Conservation (phyloP, 1,140 invertebrate genomes). For the Hestina assimilis region DNA sequence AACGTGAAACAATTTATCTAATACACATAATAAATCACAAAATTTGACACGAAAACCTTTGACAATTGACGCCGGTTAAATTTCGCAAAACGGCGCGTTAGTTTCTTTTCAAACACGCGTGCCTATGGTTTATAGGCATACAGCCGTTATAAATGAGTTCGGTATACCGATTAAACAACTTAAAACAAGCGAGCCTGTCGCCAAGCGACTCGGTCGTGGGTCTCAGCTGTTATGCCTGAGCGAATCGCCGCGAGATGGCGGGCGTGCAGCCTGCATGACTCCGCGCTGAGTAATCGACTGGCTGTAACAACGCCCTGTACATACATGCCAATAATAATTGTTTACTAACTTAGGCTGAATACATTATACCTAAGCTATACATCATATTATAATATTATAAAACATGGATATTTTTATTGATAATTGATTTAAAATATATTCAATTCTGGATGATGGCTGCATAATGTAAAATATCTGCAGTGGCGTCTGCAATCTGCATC, state of each 20-base stretch:
- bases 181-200: constrained; percentile 53
- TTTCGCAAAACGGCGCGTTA: not conserved
- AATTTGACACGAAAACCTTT: constrained; percentile 53
- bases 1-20: constrained; percentile 36
- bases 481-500: constrained; percentile 16
- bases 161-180: constrained; percentile 55
- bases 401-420: too few species aligned
- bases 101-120: constrained; percentile 6
- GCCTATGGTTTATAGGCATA: constrained; percentile 8
- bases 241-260: constrained; percentile 46
- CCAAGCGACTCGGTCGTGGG: constrained; percentile 54
- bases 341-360: constrained; percentile 1
- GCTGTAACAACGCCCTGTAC: constrained; percentile 7
- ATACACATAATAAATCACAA: constrained; percentile 50
- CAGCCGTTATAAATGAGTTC: constrained; percentile 25
- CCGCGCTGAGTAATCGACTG: constrained; percentile 55
- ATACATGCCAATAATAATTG: not conserved
- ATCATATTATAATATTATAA: too few species aligned
- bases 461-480: constrained; percentile 22
- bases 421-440: not conserved
- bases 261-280: constrained; percentile 49
- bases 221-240: constrained; percentile 25
- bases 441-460: not conserved
- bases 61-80: constrained; percentile 27
- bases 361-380: too few species aligned